These are phyloP conservation scores for Melanchra persicariae DNA, from an alignment of 2,888 invertebrate species.

Conservation along the genomic window DNA sequence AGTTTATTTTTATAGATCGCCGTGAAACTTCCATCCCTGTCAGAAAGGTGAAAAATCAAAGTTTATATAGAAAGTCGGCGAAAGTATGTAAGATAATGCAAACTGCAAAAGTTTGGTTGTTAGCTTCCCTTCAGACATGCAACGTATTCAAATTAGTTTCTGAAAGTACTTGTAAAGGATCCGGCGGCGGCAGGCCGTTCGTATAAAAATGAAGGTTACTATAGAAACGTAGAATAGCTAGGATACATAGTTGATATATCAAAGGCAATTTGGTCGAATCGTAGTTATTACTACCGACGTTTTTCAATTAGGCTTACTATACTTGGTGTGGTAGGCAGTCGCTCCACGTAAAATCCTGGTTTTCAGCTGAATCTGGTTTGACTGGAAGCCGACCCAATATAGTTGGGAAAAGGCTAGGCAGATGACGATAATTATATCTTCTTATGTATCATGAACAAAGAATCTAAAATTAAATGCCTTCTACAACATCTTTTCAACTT, in stretches of 20 bases:
- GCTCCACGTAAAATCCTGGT: too few species aligned
- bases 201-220: constrained; percentile 31
- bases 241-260: background rate
- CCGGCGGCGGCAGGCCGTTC: constrained; percentile 25
- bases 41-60: constrained; percentile 72
- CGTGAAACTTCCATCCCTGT: constrained; percentile 67
- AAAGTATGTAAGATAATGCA: constrained; percentile 68
- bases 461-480: background rate
- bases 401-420: too few species aligned
- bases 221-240: background rate
- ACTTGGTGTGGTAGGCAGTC: too few species aligned
- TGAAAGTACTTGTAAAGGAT: constrained; percentile 55
- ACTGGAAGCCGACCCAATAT: too few species aligned
- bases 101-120: constrained; percentile 71
- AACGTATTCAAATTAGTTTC: constrained; percentile 68
- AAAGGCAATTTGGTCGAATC: background rate
- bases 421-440: background rate
- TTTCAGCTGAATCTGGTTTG: too few species aligned
- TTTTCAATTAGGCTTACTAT: background rate
- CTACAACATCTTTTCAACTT: background rate
- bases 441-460: background rate
- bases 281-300: background rate
- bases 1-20: constrained; percentile 72
- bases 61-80: constrained; percentile 62
- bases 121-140: constrained; percentile 66